Evolutionary conservation across 2,797 vertebrate species (phyloP).

Genomic region (Sebastes aleutianus): DNA sequence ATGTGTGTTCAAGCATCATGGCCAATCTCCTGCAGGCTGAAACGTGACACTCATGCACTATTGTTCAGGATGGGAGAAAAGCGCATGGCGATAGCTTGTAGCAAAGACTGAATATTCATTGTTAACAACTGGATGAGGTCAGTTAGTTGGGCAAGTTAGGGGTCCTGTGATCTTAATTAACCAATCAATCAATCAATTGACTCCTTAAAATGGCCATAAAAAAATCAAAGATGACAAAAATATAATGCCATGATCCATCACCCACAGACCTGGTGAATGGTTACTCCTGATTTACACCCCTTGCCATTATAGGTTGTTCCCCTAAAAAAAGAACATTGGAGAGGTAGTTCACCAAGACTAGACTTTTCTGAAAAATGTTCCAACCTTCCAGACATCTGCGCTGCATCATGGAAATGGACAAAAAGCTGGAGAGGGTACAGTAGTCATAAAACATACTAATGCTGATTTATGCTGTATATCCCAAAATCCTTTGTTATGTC

Average conservation of each 20-base stretch:
- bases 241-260: not conserved
- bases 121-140: not conserved
- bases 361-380: slow-evolving; percentile 27
- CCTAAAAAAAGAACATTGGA: not conserved
- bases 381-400: slow-evolving; percentile 57
- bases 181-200: not conserved
- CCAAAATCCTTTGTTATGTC: slow-evolving; percentile 22
- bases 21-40: slow-evolving; percentile 8
- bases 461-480: slow-evolving; percentile 50
- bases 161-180: not conserved
- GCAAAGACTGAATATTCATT: not conserved
- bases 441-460: slow-evolving; percentile 53
- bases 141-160: not conserved
- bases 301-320: not conserved
- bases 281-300: not conserved
- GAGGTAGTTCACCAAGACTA: not conserved
- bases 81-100: not conserved
- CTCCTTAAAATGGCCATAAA: not conserved
- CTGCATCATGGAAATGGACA: slow-evolving; percentile 50
- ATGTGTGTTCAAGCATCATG: slow-evolving; percentile 43
- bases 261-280: not conserved
- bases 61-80: not conserved
- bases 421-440: slow-evolving; percentile 31
- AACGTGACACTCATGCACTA: not conserved
- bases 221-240: not conserved